Evolutionary conservation across 2,797 vertebrate species (phyloP), one percentile per base, ranked within the genome.

Genomic region (Oryzias dopingdopingensis): DNA sequence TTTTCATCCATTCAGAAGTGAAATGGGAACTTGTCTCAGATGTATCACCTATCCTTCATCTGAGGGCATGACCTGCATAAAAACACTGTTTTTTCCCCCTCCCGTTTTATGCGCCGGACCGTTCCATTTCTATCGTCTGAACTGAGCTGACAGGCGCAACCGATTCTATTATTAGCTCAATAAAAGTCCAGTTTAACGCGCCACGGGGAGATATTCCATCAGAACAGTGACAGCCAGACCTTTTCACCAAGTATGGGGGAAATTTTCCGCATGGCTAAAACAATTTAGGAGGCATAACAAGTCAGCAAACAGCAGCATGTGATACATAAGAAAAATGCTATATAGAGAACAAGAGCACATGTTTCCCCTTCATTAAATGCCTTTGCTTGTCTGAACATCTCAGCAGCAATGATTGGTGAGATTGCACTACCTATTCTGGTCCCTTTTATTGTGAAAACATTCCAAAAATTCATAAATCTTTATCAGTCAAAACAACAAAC

Each of bases 121-220:
- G 58, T 82, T 88, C 86, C 72, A 86, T 88, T 88, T 88, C 83
- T 80, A 82, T 81, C 37, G 52, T 56, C 66, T 67, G 77, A 89
- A 81, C 82, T 79, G 72, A 77, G 88, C 88, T 91, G 91, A 93
- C 90, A 92, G 84, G 87, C 81, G 68, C 89, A 90, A 90, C 90
- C 85, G 84, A 83, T 88, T 91, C 87, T 91, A 92, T 92, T 91
- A 92, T 91, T 91, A 92, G 86, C 88, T 85, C 80, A 70, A 86
- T 92, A 90, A 91, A 90, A 89, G 82, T 85, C 84, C 17, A 45
- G 79, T 88, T 91, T 88, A 89, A 88, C 70, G 75, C 74, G 70
- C 89, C 88, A 83, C 76, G 49, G 90, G 88, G 87, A 91, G 87
- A 90, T 89, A 83, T 90, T 91, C 91, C 87, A 91, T 91, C 90